Conservation (phyloP, 2,113 vertebrate genomes). For the Hucho hucho region DNA sequence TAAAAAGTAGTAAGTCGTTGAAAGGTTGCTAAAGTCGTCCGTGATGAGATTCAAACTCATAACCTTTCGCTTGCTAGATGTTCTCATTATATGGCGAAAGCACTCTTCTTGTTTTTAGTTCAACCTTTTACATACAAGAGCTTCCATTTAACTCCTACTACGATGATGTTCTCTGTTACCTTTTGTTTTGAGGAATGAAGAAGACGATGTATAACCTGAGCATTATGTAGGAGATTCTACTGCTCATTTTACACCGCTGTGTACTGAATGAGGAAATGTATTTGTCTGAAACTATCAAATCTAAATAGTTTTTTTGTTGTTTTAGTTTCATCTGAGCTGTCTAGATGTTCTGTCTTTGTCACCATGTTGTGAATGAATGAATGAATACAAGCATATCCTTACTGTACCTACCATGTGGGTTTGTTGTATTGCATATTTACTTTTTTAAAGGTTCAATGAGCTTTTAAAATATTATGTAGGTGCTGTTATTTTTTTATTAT, state of each 20-base stretch:
- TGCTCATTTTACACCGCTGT: neutral
- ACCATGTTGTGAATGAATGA: neutral
- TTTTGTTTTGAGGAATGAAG: neutral
- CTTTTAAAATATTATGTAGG: conserved; percentile 57
- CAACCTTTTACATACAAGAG: neutral
- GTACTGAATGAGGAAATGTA: neutral
- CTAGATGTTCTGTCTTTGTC: neutral
- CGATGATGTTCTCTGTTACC: neutral
- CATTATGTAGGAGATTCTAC: neutral
- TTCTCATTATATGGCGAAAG: neutral
- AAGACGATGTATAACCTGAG: neutral
- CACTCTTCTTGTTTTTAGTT: neutral
- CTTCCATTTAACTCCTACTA: neutral
- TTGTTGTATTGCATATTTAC: conserved; percentile 19
- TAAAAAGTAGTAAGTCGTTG: no score
- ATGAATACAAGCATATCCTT: neutral
- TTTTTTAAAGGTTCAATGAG: conserved; percentile 53
- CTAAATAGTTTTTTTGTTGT: neutral
- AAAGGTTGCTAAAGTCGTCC: no score
- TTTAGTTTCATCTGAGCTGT: neutral
- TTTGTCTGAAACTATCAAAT: neutral
- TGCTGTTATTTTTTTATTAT: neutral
- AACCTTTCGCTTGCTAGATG: no score
- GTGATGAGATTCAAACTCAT: no score
- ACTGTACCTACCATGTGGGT: neutral